Conservation (phyloP, 2,113 vertebrate species). For the Macaca fascicularis region DNA sequence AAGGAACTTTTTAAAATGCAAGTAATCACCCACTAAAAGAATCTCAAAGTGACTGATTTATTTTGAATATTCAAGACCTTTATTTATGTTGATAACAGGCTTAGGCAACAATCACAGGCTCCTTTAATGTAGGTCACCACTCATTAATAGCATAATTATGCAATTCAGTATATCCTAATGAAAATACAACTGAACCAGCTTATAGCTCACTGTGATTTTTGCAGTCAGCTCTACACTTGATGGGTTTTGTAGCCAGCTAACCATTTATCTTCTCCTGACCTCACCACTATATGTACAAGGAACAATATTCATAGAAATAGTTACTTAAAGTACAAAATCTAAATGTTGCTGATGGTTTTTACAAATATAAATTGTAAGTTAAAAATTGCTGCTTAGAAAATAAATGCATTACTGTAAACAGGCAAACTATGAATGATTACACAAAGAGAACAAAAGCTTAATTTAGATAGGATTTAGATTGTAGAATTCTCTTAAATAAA, state of each 20-base stretch:
- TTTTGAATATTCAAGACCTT: background rate
- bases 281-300: background rate
- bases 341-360: background rate
- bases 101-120: background rate
- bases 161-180: background rate
- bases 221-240: background rate
- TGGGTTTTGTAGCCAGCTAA: background rate
- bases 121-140: background rate
- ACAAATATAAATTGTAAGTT: conserved; percentile 5
- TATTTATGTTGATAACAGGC: background rate
- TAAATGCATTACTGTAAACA: background rate
- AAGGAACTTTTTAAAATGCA: background rate
- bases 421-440: background rate
- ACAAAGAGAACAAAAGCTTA: background rate
- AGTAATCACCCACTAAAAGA: background rate
- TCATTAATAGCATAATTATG: background rate
- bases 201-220: background rate
- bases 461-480: background rate
- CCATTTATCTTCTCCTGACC: background rate
- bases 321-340: background rate
- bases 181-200: conserved; percentile 3
- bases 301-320: background rate
- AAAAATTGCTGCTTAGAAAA: conserved; percentile 23
- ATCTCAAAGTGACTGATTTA: background rate
- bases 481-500: background rate